These are phyloP conservation scores for Platyrinchus mystaceus DNA, from an alignment of 2,797 vertebrate species.

Conservation along the genomic window DNA sequence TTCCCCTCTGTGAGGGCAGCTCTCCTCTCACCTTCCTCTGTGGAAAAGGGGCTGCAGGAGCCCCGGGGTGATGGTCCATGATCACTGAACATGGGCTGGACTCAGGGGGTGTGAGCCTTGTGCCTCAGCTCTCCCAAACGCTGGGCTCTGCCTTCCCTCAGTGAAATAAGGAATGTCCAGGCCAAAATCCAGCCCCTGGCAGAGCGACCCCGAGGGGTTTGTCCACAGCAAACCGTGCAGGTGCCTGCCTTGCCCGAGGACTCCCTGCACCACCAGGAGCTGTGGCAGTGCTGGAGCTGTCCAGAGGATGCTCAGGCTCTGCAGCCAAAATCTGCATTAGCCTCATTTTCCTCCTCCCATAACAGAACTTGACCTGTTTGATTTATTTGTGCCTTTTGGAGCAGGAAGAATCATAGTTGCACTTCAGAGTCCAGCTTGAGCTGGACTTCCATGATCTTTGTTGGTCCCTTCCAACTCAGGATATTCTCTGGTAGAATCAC, in stretches of 20 bases:
- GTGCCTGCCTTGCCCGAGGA: neutral
- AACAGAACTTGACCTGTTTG: neutral
- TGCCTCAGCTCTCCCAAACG: accelerated
- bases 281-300: neutral
- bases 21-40: neutral
- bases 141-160: neutral
- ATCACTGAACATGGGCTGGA: accelerated
- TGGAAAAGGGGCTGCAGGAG: neutral
- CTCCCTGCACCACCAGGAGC: neutral
- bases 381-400: neutral
- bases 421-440: neutral
- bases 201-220: neutral
- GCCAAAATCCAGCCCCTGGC: neutral
- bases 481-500: neutral
- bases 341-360: neutral
- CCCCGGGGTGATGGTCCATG: accelerated
- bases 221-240: neutral
- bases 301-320: neutral
- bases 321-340: neutral
- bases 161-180: accelerated
- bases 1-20: neutral
- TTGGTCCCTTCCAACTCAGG: neutral
- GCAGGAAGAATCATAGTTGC: neutral
- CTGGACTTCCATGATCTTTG: neutral
- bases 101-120: accelerated